Evolutionary conservation across 2,888 invertebrate genomes (phyloP).

Genomic region (Poecilus cupreus): DNA sequence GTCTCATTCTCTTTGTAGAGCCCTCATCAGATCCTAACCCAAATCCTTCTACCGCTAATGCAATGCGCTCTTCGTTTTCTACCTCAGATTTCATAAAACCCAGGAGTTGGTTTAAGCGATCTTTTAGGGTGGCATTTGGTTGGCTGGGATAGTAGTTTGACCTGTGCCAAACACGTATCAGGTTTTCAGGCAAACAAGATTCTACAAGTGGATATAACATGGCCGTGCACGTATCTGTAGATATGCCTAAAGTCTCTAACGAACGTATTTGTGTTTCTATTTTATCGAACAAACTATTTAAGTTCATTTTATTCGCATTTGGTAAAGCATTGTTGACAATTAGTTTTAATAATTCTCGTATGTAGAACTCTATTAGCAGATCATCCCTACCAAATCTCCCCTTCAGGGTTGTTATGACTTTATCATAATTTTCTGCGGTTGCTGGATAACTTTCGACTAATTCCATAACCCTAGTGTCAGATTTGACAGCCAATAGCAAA

Average conservation of each 20-base stretch:
- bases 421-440: conserved; percentile 61
- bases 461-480: not conserved
- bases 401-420: conserved; percentile 50
- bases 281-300: conserved; percentile 16
- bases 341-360: conserved; percentile 65
- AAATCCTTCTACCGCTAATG: not conserved
- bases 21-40: not conserved
- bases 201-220: conserved; percentile 63
- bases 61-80: conserved; percentile 13
- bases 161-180: conserved; percentile 59
- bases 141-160: not conserved
- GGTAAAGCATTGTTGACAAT: conserved; percentile 63
- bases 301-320: conserved; percentile 4
- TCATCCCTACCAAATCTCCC: conserved; percentile 60
- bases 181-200: conserved; percentile 65
- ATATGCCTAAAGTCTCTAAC: conserved; percentile 25
- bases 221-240: conserved; percentile 23
- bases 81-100: not conserved
- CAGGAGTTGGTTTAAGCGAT: not conserved
- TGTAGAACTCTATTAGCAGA: conserved; percentile 66
- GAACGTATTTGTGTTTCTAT: conserved; percentile 35
- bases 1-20: not conserved
- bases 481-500: conserved; percentile 8
- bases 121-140: not conserved
- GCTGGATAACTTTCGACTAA: not conserved